Evolutionary conservation across 1,140 invertebrate genomes (phyloP).

Genomic region (Pseudomyrmex dendroicus): DNA sequence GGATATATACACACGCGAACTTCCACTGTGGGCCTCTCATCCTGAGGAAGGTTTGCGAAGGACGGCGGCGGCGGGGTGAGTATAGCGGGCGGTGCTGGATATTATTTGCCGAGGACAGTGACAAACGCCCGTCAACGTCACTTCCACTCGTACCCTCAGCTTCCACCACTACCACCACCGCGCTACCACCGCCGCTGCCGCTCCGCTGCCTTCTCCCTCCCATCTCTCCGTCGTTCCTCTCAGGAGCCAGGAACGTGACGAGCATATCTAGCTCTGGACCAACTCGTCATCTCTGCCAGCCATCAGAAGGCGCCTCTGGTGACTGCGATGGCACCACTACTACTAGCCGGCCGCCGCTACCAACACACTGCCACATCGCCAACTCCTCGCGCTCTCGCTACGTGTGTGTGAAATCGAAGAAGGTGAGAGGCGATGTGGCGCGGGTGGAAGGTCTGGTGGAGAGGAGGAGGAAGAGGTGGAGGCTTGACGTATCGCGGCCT

Average conservation of each 20-base stretch:
- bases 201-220: constrained; percentile 48
- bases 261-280: constrained; percentile 78
- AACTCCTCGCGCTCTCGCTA: constrained; percentile 2
- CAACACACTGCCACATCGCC: not conserved
- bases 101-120: constrained; percentile 85
- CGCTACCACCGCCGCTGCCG: constrained; percentile 39
- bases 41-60: constrained; percentile 57
- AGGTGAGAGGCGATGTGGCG: constrained; percentile 62
- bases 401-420: constrained; percentile 51
- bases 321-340: constrained; percentile 59
- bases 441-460: constrained; percentile 65
- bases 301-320: constrained; percentile 73
- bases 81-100: constrained; percentile 78
- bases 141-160: constrained; percentile 75
- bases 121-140: constrained; percentile 84
- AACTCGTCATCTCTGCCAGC: constrained; percentile 77
- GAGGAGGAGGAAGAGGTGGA: constrained; percentile 14
- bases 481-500: constrained; percentile 72
- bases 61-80: constrained; percentile 50
- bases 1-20: not conserved
- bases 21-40: constrained; percentile 58
- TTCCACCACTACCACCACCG: constrained; percentile 60
- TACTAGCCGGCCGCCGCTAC: constrained; percentile 1
- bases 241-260: constrained; percentile 78
- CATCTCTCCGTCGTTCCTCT: constrained; percentile 42